Percentiles rank a stretch among this genome's conserved stretches.
Evolutionary conservation across 2,888 invertebrate species (phyloP).

Genomic region (Nemurella pictetii): DNA sequence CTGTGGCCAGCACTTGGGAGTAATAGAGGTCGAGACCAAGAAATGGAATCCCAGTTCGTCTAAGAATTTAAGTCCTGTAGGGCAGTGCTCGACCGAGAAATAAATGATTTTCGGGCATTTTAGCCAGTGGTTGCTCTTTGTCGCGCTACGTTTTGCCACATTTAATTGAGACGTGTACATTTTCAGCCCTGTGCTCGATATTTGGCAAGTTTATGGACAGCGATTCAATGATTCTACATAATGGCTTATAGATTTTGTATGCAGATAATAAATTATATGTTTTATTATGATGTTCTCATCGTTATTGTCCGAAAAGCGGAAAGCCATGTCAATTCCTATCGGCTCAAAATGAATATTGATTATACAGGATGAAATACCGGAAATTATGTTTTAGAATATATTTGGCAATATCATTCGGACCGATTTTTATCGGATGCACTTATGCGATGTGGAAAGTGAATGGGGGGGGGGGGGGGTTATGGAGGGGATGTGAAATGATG

Average conservation of each 20-base stretch:
- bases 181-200: neutral
- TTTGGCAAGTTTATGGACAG: neutral
- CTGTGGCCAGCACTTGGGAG: no score
- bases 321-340: conserved; percentile 35
- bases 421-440: neutral
- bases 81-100: no score
- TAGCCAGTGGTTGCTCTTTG: no score
- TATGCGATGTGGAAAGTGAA: neutral
- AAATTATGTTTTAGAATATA: conserved; percentile 30
- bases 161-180: no score
- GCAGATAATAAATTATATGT: neutral
- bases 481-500: neutral
- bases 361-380: conserved; percentile 21
- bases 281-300: neutral
- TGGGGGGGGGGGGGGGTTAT: neutral
- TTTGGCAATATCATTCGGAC: neutral
- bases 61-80: no score
- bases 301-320: conserved; percentile 30
- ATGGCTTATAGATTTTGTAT: neutral
- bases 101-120: no score
- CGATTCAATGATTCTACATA: neutral
- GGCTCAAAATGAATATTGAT: conserved; percentile 37
- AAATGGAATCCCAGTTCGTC: no score
- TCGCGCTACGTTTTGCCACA: no score
- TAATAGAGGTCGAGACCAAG: no score